Conservation (phyloP, 1,140 invertebrate genomes). For the Lordiphosa stackelbergi region DNA sequence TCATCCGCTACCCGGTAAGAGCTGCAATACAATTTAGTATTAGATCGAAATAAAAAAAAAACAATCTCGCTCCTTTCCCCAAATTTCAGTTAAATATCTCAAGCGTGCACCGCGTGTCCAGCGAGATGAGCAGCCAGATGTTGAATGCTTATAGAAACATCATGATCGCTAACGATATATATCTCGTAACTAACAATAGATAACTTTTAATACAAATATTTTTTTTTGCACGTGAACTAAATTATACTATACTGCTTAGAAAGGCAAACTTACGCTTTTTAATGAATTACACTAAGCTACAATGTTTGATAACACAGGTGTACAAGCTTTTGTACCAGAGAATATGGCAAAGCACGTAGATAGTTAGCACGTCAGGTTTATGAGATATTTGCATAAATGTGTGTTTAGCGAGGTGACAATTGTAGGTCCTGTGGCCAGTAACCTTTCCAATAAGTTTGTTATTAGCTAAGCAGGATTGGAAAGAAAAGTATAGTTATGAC, state of each 20-base stretch:
- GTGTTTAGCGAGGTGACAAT: no score
- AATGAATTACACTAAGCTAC: background rate
- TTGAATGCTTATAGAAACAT: constrained; percentile 36
- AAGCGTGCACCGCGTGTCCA: constrained; percentile 34
- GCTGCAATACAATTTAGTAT: background rate
- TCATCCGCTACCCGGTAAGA: constrained; percentile 41
- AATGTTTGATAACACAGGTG: no score
- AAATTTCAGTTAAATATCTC: constrained; percentile 48
- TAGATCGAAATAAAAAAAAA: background rate
- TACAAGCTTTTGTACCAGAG: no score
- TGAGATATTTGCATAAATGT: no score
- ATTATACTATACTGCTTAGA: background rate
- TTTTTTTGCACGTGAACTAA: constrained; percentile 21
- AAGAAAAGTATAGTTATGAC: no score
- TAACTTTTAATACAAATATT: constrained; percentile 10
- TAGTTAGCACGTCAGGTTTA: no score
- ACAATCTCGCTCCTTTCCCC: background rate
- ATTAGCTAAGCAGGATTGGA: no score
- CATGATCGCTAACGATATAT: background rate
- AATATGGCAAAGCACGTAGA: no score
- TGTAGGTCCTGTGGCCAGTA: no score
- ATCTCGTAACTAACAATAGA: background rate
- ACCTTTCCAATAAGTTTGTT: no score
- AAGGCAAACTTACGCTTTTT: background rate
- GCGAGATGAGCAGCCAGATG: constrained; percentile 39